Evolutionary conservation across 2,888 invertebrate species (phyloP).

Genomic region (Himalopsyche anomala): DNA sequence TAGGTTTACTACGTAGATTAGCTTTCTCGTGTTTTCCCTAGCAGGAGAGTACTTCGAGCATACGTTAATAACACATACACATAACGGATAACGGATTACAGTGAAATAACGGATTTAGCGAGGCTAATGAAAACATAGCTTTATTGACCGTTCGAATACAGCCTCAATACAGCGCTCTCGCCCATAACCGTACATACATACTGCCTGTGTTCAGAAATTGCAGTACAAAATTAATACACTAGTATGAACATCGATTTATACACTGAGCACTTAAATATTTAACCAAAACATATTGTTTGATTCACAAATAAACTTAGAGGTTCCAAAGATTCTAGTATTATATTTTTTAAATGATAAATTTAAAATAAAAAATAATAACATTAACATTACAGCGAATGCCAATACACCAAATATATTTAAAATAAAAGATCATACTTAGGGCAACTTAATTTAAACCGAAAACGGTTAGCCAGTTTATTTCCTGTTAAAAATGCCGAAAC

Average conservation of each 20-base stretch:
- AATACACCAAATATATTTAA: no score
- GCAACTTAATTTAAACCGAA: no score
- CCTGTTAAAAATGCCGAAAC: no score
- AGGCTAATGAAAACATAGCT: constrained; percentile 26
- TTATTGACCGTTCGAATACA: constrained; percentile 12
- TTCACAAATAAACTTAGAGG: no score
- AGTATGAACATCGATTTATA: neutral
- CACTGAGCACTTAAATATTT: neutral
- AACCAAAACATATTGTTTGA: no score
- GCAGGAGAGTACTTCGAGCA: neutral
- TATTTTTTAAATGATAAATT: no score
- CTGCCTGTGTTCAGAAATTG: neutral
- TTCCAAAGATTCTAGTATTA: no score
- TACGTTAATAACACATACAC: constrained; percentile 30
- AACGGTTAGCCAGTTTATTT: no score
- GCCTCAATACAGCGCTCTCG: neutral
- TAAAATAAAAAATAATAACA: no score
- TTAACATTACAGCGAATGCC: no score
- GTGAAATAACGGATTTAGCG: constrained; percentile 26
- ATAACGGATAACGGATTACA: constrained; percentile 29
- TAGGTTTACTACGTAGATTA: neutral
- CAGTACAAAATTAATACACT: neutral
- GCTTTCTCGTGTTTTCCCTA: neutral
- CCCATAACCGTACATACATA: neutral
- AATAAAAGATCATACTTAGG: no score